Conservation (phyloP, 2,113 vertebrate species). For the Butorides virescens region DNA sequence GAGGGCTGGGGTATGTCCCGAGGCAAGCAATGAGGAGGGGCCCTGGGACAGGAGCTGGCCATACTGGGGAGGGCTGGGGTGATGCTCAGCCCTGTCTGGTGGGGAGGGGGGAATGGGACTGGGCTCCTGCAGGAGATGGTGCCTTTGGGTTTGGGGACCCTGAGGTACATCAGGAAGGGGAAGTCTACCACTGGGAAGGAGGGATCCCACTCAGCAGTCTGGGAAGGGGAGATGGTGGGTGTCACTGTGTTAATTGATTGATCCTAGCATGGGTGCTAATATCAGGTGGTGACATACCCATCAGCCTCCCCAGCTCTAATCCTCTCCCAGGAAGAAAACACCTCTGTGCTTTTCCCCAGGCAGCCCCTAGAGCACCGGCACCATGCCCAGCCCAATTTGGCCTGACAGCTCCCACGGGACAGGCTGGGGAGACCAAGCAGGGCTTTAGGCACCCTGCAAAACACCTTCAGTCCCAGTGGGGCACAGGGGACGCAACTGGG, state of each 20-base stretch:
- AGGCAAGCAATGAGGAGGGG: background rate
- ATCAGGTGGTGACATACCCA: background rate
- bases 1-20: background rate
- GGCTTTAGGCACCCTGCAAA: background rate
- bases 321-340: background rate
- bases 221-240: background rate
- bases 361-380: background rate
- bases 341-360: background rate
- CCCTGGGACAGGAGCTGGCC: background rate
- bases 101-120: background rate
- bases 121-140: background rate
- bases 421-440: background rate
- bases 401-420: rapidly evolving
- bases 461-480: too few species aligned
- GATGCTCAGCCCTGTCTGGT: background rate
- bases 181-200: background rate
- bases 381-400: background rate
- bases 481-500: rapidly evolving
- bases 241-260: background rate
- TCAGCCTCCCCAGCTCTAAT: background rate
- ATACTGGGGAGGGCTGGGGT: background rate
- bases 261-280: background rate
- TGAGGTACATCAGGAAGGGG: background rate
- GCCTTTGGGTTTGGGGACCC: background rate
- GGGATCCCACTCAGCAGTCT: background rate